A percentile compares a stretch with the other conserved stretches of the same genome.
Evolutionary conservation across 1,140 invertebrate species (phyloP).

Genomic region (Zaprionus ornatus): DNA sequence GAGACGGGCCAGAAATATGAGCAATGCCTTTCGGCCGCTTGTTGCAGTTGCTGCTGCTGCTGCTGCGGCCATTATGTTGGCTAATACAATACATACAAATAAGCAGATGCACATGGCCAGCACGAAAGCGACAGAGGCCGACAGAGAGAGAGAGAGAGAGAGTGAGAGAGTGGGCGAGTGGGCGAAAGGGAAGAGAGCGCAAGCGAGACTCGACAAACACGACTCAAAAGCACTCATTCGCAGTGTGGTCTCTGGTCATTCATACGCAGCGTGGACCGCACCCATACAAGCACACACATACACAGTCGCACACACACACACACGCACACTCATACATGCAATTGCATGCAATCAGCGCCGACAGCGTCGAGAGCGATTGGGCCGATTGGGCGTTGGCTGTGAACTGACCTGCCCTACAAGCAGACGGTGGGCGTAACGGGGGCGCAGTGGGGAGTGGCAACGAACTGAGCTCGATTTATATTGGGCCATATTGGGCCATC

Average conservation of each 20-base stretch:
- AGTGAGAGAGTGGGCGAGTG: constrained; percentile 7
- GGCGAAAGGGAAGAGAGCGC: not conserved
- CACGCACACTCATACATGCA: constrained; percentile 31
- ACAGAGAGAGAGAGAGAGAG: constrained; percentile 15
- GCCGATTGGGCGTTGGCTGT: constrained; percentile 66
- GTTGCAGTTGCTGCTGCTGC: constrained; percentile 27
- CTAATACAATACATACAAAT: constrained; percentile 82
- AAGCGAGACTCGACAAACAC: constrained; percentile 35
- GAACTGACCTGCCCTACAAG: constrained; percentile 56
- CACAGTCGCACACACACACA: not conserved
- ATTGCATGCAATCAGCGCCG: constrained; percentile 76
- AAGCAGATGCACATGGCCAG: constrained; percentile 62
- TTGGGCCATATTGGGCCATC: constrained; percentile 68
- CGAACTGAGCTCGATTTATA: constrained; percentile 57
- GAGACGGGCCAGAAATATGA: constrained; percentile 62
- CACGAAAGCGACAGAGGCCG: constrained; percentile 16
- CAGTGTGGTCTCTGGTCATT: constrained; percentile 79
- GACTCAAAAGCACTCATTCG: constrained; percentile 77
- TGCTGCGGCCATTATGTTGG: constrained; percentile 73
- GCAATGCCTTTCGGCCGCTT: constrained; percentile 57
- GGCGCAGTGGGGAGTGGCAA: not conserved
- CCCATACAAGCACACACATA: constrained; percentile 21
- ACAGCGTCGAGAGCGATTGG: constrained; percentile 26
- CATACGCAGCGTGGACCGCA: constrained; percentile 68
- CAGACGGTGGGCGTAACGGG: not conserved